Conservation (phyloP, 2,888 invertebrate genomes). For the Reticulitermes lucifugus region DNA sequence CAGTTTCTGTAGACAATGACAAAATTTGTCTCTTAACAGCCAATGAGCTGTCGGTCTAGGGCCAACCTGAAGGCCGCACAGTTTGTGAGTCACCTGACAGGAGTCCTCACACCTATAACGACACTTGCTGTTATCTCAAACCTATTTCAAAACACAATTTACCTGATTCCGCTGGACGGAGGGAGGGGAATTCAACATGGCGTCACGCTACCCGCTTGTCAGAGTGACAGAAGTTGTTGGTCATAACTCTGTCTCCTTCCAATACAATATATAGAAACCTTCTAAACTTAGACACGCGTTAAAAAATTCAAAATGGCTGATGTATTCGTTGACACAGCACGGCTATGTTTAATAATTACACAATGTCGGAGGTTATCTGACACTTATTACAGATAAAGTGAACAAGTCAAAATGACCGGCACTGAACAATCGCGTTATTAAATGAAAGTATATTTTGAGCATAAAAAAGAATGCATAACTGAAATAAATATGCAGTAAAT, state of each 20-base stretch:
- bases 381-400: background rate
- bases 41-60: too few species aligned
- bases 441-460: background rate
- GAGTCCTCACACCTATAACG: background rate
- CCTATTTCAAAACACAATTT: background rate
- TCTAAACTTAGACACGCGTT: background rate
- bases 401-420: background rate
- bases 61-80: too few species aligned
- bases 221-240: background rate
- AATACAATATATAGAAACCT: background rate
- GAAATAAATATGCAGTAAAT: too few species aligned
- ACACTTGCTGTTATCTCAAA: background rate
- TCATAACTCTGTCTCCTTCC: background rate
- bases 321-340: background rate
- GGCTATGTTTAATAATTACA: background rate
- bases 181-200: background rate
- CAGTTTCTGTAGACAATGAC: too few species aligned
- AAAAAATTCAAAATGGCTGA: constrained; percentile 3
- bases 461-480: too few species aligned
- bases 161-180: background rate
- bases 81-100: too few species aligned
- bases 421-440: background rate
- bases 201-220: background rate
- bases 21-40: too few species aligned
- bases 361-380: background rate